Evolutionary conservation across 2,888 invertebrate genomes (phyloP).

Genomic region (Neoitamus cyanurus): DNA sequence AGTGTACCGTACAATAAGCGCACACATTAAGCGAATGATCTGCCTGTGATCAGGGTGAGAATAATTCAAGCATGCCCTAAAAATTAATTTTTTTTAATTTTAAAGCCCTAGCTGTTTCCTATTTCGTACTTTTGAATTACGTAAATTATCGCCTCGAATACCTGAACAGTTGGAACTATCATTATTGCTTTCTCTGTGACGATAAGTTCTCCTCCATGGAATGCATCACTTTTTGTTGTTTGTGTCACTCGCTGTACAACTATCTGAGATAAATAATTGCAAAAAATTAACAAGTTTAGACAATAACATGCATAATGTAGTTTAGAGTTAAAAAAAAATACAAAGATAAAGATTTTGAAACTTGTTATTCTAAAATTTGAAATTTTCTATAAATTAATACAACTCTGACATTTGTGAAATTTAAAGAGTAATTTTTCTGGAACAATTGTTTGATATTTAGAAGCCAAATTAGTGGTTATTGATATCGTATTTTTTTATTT

Average conservation of each 20-base stretch:
- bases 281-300: background rate
- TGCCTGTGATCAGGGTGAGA: slow-evolving; percentile 45
- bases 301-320: too few relatives aligned
- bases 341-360: too few relatives aligned
- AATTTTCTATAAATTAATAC: too few relatives aligned
- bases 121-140: slow-evolving; percentile 37
- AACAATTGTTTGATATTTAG: too few relatives aligned
- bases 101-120: background rate
- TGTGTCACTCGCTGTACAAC: slow-evolving; percentile 20
- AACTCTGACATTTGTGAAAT: too few relatives aligned
- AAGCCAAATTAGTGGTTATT: too few relatives aligned
- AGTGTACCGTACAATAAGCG: slow-evolving; percentile 38
- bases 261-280: slow-evolving; percentile 12
- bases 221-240: slow-evolving; percentile 19
- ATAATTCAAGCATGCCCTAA: slow-evolving; percentile 33
- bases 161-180: background rate
- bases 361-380: too few relatives aligned
- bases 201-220: slow-evolving; percentile 45
- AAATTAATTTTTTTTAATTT: background rate
- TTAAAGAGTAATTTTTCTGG: too few relatives aligned
- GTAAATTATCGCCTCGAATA: slow-evolving; percentile 43
- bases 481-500: too few relatives aligned
- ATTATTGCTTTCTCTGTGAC: slow-evolving; percentile 39
- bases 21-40: slow-evolving; percentile 18
- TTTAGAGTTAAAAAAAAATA: too few relatives aligned